Base-by-base conservation (phyloP, 2,888 invertebrate genomes). In the Polydrusus tereticollis region DNA sequence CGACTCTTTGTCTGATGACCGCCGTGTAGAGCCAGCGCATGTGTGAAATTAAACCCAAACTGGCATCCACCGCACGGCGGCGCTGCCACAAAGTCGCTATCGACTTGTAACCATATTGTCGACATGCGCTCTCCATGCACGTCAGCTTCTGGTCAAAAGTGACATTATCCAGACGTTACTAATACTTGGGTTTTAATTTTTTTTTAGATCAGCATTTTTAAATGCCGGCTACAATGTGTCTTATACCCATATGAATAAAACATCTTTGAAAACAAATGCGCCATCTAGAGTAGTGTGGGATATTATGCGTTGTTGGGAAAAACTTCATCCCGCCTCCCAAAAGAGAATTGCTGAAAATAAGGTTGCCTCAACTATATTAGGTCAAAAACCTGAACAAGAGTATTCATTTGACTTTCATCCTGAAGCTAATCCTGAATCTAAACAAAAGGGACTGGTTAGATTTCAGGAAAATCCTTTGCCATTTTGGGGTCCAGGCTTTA, bases 151-250 rank as follows among this genome's bases (percentile, higher is more conserved):
- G n/a, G n/a, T n/a, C n/a, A n/a, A n/a, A n/a, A n/a, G n/a, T n/a
- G n/a, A n/a, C n/a, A n/a, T n/a, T n/a, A n/a, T n/a, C n/a, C n/a
- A n/a, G n/a, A n/a, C n/a, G n/a, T n/a, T n/a, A n/a, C n/a, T n/a
- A n/a, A n/a, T n/a, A n/a, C n/a, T n/a, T n/a, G n/a, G n/a, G n/a
- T n/a, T n/a, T n/a, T n/a, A n/a, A n/a, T n/a, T 33, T 18, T 12
- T 45, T 75, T 88, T 83, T 83, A 94, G 98, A 78, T 99, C 99
- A 0, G 97, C 96, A 0, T 85, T 98, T 60, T 84, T 97, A 69
- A 94, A 97, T 85, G 94, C 94, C 0, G 98, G 98, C 0, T 96
- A 94, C 85, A 88, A 90, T 78, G 98, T 99, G 1, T 98, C 98
- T 0, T 92, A 91, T 79, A 96, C 98, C 0, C 99, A 99, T 87